Evolutionary conservation across 2,797 vertebrate genomes (phyloP), one percentile per base, ranked within the genome.

Genomic region (Oreochromis mossambicus): DNA sequence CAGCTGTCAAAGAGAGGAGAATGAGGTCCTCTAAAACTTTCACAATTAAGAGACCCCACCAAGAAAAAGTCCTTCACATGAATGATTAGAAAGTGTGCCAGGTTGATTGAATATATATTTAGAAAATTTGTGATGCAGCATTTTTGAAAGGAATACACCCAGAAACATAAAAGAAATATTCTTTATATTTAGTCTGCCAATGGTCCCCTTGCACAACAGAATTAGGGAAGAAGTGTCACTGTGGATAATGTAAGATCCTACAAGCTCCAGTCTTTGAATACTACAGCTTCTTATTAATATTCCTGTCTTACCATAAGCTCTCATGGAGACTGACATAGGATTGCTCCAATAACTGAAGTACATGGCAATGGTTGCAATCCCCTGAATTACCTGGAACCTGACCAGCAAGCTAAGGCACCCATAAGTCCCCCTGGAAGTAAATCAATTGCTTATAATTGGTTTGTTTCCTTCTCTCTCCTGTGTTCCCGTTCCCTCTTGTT

Each of bases 361-460:
- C 93, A 95, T 80, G 91, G 90, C 90, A 55, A 91, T 85, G 90
- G 92, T 92, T 89, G 91, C 93, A 91, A 93, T 95, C 89, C 90
- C 51, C 91, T 79, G 92, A 96, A 94, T 96, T 96, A 95, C 94
- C 93, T 92, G 81, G 86, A 93, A 96, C 95, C 93, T 95, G 95
- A 96, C 94, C 86, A 56, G 95, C 89, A 95, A 95, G 92, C 93
- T 88, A 95, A 96, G 83, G 85, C 32, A 1, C 78, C 88, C 84
- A 91, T 95, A 92, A 95, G 89, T 89, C 78, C 29, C 48, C 77
- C 88, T 82, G 88, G 81, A 92, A 93, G 94, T 90, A 91, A 94
- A 95, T 95, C 91, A 93, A 88, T 88, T 90, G 86, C 54, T 82
- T 86, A 88, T 93, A 95, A 95, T 94, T 95, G 90, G 89, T 87